Percentiles rank a stretch among this genome's conserved stretches.
Conservation (phyloP, 2,113 vertebrate species). For the Toxotes chatareus region DNA sequence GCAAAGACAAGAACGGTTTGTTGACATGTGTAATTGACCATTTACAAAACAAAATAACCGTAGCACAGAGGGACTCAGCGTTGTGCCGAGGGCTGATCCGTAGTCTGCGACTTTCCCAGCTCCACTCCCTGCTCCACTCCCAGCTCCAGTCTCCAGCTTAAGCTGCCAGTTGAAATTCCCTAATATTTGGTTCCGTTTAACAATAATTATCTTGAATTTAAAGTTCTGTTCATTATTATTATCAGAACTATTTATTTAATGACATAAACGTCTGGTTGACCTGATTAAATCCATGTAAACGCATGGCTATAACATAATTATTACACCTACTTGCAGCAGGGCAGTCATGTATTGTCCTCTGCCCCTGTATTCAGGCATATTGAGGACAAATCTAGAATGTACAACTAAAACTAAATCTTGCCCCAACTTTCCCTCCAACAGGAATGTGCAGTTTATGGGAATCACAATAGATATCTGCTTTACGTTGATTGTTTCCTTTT, state of each 20-base stretch:
- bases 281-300: neutral
- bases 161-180: neutral
- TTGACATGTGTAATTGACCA: conserved; percentile 9
- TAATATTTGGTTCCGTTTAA: neutral
- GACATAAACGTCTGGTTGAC: too few relatives aligned
- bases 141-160: neutral
- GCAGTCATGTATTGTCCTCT: too few relatives aligned
- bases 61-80: neutral
- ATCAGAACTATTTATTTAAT: too few relatives aligned
- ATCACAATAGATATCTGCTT: neutral
- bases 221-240: neutral
- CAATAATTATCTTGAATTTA: neutral
- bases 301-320: too few relatives aligned
- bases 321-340: too few relatives aligned
- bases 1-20: conserved; percentile 1
- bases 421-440: neutral
- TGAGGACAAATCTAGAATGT: neutral
- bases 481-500: neutral
- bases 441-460: too few relatives aligned
- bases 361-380: too few relatives aligned
- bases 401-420: neutral
- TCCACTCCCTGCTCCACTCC: neutral
- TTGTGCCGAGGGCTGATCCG: neutral
- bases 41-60: conserved; percentile 33
- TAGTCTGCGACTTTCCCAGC: neutral